Conservation (phyloP, 2,113 vertebrate species). For the Vireo altiloquus region DNA sequence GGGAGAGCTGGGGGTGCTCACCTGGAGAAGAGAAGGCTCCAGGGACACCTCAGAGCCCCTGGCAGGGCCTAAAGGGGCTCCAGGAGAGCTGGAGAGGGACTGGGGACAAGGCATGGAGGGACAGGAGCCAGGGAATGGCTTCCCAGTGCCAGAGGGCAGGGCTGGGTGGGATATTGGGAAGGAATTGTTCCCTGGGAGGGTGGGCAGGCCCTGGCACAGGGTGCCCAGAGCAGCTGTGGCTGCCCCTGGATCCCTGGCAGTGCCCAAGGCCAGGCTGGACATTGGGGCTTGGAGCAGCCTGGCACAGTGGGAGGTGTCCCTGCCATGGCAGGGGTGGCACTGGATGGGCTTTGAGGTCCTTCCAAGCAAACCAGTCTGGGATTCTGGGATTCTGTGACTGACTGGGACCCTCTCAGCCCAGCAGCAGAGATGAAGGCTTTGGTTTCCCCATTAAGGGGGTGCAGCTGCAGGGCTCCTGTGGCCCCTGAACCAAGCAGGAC, state of each 20-base stretch:
- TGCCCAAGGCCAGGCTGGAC: no score
- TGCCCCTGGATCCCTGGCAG: no score
- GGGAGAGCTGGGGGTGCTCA: background rate
- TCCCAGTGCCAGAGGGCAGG: background rate
- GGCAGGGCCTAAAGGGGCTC: background rate
- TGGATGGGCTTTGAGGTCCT: rapidly evolving
- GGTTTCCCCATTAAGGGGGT: background rate
- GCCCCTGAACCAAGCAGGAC: rapidly evolving
- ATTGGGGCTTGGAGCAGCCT: no score
- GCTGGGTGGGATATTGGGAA: no score
- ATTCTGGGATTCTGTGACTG: background rate
- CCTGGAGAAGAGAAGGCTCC: background rate
- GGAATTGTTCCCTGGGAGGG: no score
- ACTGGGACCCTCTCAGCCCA: background rate
- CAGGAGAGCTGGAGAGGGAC: background rate
- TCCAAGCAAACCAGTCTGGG: background rate
- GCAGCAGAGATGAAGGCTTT: background rate
- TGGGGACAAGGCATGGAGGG: background rate
- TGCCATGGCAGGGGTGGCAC: background rate
- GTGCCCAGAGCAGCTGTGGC: no score
- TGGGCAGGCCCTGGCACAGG: no score
- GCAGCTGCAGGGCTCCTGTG: rapidly evolving
- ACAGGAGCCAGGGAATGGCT: background rate
- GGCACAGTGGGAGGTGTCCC: background rate
- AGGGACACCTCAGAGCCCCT: background rate